phyloP scores from a whole-genome alignment of 2,113 vertebrate species.

The Prunella fulvescens region DNA sequence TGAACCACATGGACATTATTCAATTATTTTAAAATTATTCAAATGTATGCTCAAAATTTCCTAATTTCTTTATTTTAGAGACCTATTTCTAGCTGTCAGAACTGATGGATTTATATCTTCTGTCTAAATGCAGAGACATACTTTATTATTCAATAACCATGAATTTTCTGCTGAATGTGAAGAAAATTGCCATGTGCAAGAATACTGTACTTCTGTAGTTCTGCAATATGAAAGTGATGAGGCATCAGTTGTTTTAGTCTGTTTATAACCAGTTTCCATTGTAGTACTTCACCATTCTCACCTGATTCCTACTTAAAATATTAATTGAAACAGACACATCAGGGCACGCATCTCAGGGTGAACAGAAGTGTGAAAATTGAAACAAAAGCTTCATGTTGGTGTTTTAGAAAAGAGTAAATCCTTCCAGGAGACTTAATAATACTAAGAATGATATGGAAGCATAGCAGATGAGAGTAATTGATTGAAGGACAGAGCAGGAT shows the following conservation, averaged over 20 bases:
- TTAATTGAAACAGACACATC: not conserved
- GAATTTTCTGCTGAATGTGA: not conserved
- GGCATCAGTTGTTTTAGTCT: not conserved
- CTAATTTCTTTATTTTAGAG: not conserved
- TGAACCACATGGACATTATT: not conserved
- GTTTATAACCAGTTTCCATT: not conserved
- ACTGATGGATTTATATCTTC: not conserved
- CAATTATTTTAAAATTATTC: not conserved
- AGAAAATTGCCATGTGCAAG: not conserved
- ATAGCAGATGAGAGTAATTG: not conserved
- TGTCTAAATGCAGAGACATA: not conserved
- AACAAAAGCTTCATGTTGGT: not conserved
- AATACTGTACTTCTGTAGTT: not conserved
- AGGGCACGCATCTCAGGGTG: not conserved
- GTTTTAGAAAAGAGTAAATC: not conserved
- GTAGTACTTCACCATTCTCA: not conserved
- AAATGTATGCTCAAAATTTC: not conserved
- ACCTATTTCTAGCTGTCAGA: not conserved
- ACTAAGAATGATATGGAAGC: conserved; percentile 20
- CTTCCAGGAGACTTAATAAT: conserved; percentile 43
- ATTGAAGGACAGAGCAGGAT: not conserved
- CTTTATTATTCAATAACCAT: not conserved
- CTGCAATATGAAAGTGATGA: not conserved
- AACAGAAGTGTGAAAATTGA: conserved; percentile 7
- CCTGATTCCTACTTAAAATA: not conserved